Evolutionary conservation across 1,140 invertebrate species (phyloP), one percentile per base, ranked within the genome.

Genomic region (Drosophila elegans): DNA sequence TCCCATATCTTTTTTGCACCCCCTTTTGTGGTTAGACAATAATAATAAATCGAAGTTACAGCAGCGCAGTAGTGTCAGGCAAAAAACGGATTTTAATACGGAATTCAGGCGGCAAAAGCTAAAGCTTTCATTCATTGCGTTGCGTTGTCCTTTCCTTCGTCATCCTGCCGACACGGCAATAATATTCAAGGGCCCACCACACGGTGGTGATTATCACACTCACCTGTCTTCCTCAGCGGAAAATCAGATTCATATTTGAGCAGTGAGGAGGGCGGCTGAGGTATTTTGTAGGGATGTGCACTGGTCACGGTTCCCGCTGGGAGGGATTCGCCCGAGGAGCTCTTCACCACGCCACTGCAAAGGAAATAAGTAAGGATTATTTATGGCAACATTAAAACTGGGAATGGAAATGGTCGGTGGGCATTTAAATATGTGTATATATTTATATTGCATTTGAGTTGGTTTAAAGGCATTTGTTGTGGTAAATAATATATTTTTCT

Each of bases 171-270:
- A 38, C 34, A 10, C 10, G 4, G 6, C 9, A 27, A 11, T 27
- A 27, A 11, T 60, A 62, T 13, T 25, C 38, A 25, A 34, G 29
- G 55, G 12, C 41, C 10, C 7, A n/a, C 46, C n/a, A n/a, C n/a
- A n/a, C n/a, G n/a, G n/a, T n/a, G n/a, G n/a, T n/a, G n/a, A 5
- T 10, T 10, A 12, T 4, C 2, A n/a, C 36, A 83, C 92, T 93
- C 94, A 98, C 97, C 98, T 94, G 98, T 98, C 95, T 98, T 99
- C 74, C 98, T 93, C 2, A 99, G 94, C 46, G 98, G 98, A 93
- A 98, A 98, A 93, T 98, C 97, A 75, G 96, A 95, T 80, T 96
- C 96, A 89, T 95, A 96, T 93, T 96, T 95, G 80, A 94, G 94
- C 32, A 93, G 86, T 67, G 93, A 91, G 49, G 93, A 91, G 51